These are phyloP conservation scores for Archilochus colubris DNA, from an alignment of 2,113 vertebrate species.

Conservation along the genomic window DNA sequence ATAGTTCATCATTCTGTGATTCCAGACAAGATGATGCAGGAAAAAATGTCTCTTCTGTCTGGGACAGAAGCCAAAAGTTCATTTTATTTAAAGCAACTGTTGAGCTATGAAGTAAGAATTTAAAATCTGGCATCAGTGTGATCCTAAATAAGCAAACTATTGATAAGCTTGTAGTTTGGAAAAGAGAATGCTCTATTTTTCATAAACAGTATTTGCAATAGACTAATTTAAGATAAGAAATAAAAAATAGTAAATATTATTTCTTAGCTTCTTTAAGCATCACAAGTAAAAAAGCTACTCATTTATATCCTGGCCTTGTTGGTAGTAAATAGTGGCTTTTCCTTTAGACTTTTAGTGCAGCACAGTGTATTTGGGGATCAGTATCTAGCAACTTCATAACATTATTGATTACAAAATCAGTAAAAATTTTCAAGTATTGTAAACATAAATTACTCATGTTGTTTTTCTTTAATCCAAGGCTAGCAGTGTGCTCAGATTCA, in stretches of 20 bases:
- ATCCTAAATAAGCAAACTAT: background rate
- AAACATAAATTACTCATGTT: background rate
- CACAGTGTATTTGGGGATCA: background rate
- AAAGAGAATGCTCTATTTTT: background rate
- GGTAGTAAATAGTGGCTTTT: background rate
- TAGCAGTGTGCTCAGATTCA: background rate
- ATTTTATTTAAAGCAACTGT: background rate
- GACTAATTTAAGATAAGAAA: background rate
- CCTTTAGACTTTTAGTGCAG: background rate
- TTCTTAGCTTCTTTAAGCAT: background rate
- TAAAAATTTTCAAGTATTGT: background rate
- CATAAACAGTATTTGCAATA: background rate
- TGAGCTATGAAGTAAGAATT: background rate
- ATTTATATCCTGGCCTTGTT: background rate
- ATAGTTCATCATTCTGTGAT: slow-evolving; percentile 11
- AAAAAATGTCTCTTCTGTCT: background rate
- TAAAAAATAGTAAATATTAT: background rate
- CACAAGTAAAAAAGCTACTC: background rate
- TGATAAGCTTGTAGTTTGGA: background rate
- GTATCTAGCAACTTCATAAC: background rate
- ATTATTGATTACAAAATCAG: background rate
- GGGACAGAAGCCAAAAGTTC: background rate
- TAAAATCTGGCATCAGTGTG: background rate
- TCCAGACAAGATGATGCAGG: background rate
- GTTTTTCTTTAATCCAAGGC: background rate